Base-by-base conservation (phyloP, 2,888 invertebrate species). In the Acleris literana region DNA sequence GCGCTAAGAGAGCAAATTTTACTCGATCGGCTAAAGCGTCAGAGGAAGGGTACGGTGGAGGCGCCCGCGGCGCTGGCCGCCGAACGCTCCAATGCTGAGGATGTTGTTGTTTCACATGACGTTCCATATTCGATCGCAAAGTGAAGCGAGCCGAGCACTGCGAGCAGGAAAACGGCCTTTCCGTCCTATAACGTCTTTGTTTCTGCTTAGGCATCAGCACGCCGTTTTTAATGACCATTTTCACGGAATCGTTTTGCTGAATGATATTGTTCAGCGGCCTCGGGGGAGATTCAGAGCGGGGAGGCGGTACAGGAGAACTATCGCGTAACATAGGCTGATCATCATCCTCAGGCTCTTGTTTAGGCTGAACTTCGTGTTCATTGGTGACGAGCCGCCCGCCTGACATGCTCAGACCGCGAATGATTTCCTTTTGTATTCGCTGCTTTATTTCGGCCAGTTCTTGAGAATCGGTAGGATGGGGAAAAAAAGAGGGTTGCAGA, bases 81-180 rank as follows among this genome's bases (percentile, higher is more conserved):
- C 97, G 92, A 71, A 97, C 96, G 61, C 96, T 96, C 96, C 97
- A 98, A 79, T 95, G 96, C 70, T 97, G 96, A 0, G 98, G 98
- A 90, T 98, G 98, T 75, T 98, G 98, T 76, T 98, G 97, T 81
- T 98, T 98, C 3, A 98, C 97, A 76, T 98, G 98, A 0, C 98
- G 94, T 84, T 98, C 98, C 97, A 98, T 98, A 77, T 98, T 98
- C 11, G 97, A 97, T n/a, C 97, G 94, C 13, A 98, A 89, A 0
- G 98, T 98, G 79, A 98, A 98, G 61, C 97, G 93, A 0, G 98
- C 97, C 0, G 97, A 96, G 85, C 98, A 98, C 79, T 97, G 97
- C 66, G 97, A 97, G 83, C 98, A 98, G 0, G 96, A 96, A 85
- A 97, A 98, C 0, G 98, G 98, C 29, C 98, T 93, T 82, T 98